Evolutionary conservation across 2,113 vertebrate genomes (phyloP).

Genomic region (Semnornis frantzii): DNA sequence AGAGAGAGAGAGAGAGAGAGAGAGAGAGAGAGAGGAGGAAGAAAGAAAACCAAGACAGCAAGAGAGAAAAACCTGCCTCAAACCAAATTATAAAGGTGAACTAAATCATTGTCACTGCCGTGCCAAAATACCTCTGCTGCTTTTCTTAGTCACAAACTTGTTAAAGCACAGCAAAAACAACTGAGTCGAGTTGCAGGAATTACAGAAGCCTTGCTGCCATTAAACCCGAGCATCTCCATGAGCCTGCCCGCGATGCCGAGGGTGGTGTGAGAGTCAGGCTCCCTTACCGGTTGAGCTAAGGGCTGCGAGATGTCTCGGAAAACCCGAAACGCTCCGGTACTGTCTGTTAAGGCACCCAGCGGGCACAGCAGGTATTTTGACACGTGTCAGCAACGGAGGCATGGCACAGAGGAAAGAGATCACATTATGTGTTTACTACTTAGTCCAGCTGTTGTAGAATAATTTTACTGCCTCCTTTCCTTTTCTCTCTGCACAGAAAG

Average conservation of each 20-base stretch:
- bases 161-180: slow-evolving; percentile 52
- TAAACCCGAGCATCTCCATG: not conserved
- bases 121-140: slow-evolving; percentile 26
- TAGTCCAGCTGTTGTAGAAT: not conserved
- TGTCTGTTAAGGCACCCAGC: not conserved
- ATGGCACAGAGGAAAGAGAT: not conserved
- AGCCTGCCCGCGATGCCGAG: not conserved
- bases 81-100: slow-evolving; percentile 52
- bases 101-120: not conserved
- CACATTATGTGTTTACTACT: not conserved
- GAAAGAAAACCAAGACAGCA: not conserved
- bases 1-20: not conserved
- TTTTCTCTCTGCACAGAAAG: not conserved
- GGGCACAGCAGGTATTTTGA: not conserved
- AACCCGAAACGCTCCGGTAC: not conserved
- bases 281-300: not conserved
- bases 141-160: slow-evolving; percentile 41
- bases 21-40: not conserved
- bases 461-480: not conserved
- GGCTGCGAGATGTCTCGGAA: not conserved
- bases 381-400: not conserved
- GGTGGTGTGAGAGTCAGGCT: not conserved
- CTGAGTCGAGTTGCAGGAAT: not conserved
- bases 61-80: slow-evolving; percentile 15
- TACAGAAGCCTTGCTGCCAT: not conserved